phyloP scores from a whole-genome alignment of 2,113 vertebrate species.

The Emydura subglobosa region DNA sequence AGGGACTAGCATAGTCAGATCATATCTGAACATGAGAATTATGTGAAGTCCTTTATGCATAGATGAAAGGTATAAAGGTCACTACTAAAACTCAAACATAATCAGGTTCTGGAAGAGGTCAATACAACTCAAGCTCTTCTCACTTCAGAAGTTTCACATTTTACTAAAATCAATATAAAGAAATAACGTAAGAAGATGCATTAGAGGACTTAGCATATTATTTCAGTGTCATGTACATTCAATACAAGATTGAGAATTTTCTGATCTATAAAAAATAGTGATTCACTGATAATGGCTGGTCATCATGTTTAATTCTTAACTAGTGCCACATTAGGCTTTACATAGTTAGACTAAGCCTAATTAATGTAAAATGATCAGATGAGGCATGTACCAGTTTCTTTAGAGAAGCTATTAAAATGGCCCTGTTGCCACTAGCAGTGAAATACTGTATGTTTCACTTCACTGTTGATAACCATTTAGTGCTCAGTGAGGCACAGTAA shows the following conservation, averaged over 20 bases:
- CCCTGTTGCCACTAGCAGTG: neutral
- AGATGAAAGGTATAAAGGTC: neutral
- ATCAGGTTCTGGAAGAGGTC: neutral
- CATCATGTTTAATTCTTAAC: neutral
- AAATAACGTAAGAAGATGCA: neutral
- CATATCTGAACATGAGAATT: neutral
- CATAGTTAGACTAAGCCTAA: neutral
- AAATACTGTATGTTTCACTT: neutral
- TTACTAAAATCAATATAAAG: neutral
- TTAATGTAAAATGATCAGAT: neutral
- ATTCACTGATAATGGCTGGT: neutral
- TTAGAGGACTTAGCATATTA: neutral
- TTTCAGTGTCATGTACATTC: neutral
- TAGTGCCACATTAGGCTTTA: neutral
- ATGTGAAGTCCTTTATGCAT: neutral
- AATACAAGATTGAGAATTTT: neutral
- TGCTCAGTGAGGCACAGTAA: neutral
- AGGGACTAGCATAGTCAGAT: neutral
- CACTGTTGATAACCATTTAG: neutral
- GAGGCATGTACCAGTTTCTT: too few species aligned
- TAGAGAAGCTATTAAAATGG: neutral
- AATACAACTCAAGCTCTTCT: neutral
- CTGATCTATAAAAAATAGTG: neutral
- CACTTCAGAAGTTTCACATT: neutral
- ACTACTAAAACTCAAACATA: neutral